phyloP scores from a whole-genome alignment of 2,113 vertebrate genomes.

The Caranx melampygus region DNA sequence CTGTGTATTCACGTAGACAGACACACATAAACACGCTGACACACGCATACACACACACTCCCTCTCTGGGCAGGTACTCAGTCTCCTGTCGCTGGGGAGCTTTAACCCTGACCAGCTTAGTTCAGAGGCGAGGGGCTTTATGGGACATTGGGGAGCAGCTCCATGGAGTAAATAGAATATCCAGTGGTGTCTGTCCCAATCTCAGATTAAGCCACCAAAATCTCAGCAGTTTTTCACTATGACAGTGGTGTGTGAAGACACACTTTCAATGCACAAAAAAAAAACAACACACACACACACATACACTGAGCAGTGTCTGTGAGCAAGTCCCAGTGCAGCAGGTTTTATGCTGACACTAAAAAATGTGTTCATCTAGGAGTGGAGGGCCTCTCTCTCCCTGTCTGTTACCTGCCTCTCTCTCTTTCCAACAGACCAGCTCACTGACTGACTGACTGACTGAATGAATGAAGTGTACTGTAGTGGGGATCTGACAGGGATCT shows the following conservation, averaged over 20 bases:
- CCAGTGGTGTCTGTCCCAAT: slow-evolving; percentile 64
- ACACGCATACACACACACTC: slow-evolving; percentile 21
- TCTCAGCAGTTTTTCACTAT: slow-evolving; percentile 54
- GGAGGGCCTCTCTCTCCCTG: slow-evolving; percentile 59
- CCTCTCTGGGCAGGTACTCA: slow-evolving; percentile 68
- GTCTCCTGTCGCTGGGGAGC: slow-evolving; percentile 68
- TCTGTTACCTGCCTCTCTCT: slow-evolving; percentile 50
- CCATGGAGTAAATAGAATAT: slow-evolving; percentile 74
- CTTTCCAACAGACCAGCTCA: slow-evolving; percentile 40
- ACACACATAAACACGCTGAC: slow-evolving; percentile 59
- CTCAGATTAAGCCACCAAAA: slow-evolving; percentile 71
- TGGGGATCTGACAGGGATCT: slow-evolving; percentile 67
- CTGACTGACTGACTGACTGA: slow-evolving; percentile 49
- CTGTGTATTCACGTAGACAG: slow-evolving; percentile 37
- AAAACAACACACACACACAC: slow-evolving; percentile 25
- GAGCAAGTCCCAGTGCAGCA: slow-evolving; percentile 60
- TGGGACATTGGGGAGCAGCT: slow-evolving; percentile 70
- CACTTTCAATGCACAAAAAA: neutral
- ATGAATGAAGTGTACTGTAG: slow-evolving; percentile 47
- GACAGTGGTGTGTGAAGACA: slow-evolving; percentile 41
- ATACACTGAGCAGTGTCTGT: slow-evolving; percentile 28
- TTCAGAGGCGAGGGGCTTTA: slow-evolving; percentile 73
- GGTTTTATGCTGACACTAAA: slow-evolving; percentile 74
- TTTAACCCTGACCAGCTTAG: slow-evolving; percentile 76
- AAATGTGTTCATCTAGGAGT: slow-evolving; percentile 67